These are phyloP conservation scores for Eledone cirrhosa DNA, from an alignment of 2,888 invertebrate genomes.

Conservation along the genomic window DNA sequence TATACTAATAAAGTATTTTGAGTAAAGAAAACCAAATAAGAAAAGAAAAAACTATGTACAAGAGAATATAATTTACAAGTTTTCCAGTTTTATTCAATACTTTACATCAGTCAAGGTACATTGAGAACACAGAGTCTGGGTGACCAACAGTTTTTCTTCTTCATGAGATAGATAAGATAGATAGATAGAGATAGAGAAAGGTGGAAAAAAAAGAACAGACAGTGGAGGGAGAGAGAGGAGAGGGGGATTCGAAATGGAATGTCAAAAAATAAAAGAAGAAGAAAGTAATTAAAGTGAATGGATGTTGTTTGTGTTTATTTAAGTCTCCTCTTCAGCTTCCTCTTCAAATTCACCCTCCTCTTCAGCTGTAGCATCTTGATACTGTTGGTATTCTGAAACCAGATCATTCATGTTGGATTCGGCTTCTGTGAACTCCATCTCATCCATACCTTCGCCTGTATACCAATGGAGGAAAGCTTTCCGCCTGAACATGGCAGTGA, in stretches of 20 bases:
- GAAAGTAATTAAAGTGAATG: not conserved
- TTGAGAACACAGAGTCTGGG: not conserved
- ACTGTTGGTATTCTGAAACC: constrained; percentile 58
- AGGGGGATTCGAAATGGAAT: not conserved
- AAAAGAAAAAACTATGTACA: not conserved
- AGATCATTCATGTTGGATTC: constrained; percentile 87
- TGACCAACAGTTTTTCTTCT: not conserved
- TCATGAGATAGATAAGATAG: no score
- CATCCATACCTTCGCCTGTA: constrained; percentile 96
- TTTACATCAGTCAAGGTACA: constrained; percentile 23
- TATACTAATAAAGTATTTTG: not conserved
- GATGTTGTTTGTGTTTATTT: constrained; percentile 1
- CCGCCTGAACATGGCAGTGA: constrained; percentile 92
- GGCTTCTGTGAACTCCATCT: constrained; percentile 85
- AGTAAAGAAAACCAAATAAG: not conserved
- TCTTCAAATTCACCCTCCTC: constrained; percentile 70
- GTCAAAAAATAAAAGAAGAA: constrained; percentile 4
- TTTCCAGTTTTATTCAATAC: constrained; percentile 25
- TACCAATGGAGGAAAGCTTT: constrained; percentile 99
- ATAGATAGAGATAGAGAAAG: no score
- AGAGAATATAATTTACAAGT: constrained; percentile 19
- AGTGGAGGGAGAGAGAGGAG: not conserved
- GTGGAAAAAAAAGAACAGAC: not conserved
- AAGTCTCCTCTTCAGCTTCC: constrained; percentile 34
- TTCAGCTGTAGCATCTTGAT: constrained; percentile 72